Evolutionary conservation across 2,797 vertebrate genomes (phyloP).

Genomic region (Ataeniobius toweri): DNA sequence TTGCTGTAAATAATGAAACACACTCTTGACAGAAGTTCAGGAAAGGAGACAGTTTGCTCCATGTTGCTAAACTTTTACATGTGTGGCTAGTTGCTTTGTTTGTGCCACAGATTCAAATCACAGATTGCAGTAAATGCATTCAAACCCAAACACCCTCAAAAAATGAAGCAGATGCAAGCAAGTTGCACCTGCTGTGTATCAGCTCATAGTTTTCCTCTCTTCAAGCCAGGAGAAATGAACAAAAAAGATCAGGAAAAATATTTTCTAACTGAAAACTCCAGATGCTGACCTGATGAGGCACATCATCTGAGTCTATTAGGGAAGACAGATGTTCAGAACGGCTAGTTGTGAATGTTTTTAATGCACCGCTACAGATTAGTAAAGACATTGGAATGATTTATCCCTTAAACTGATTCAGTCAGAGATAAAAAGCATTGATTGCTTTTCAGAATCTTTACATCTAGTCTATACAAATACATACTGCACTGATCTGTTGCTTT

Average conservation of each 20-base stretch:
- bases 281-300: not conserved
- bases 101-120: constrained; percentile 1
- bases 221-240: not conserved
- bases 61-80: not conserved
- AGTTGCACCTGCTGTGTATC: not conserved
- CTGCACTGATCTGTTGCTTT: not conserved
- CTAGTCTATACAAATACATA: not conserved
- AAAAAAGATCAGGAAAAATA: no score
- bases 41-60: not conserved
- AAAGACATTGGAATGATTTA: not conserved
- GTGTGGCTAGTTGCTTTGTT: not conserved
- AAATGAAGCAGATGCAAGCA: not conserved
- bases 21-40: not conserved
- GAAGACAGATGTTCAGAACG: not conserved
- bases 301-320: not conserved
- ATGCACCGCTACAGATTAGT: not conserved
- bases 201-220: not conserved
- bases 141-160: not conserved
- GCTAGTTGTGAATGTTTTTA: not conserved
- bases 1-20: not conserved
- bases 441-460: not conserved
- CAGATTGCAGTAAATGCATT: not conserved
- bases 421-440: not conserved
- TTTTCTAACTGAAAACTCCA: not conserved
- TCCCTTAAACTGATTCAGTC: not conserved